Percentiles rank a stretch among this genome's conserved stretches.
These are phyloP conservation scores for Lucilia sericata DNA, from an alignment of 1,140 invertebrate species.

Conservation along the genomic window DNA sequence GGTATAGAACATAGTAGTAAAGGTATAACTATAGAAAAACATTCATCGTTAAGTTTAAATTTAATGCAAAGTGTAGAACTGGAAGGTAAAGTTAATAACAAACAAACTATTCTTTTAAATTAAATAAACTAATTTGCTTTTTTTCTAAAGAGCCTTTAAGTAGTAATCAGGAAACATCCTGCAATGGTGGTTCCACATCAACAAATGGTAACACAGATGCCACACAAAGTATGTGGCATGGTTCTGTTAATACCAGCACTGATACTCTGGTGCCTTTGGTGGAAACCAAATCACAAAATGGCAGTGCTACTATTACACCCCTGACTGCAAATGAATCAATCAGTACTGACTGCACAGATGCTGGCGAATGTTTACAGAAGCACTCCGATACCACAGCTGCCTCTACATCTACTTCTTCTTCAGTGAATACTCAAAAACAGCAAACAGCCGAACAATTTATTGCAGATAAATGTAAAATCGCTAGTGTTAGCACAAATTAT, in stretches of 20 bases:
- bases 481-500: slow-evolving; percentile 32
- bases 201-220: slow-evolving; percentile 50
- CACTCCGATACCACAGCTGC: background rate
- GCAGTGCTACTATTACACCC: background rate
- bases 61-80: slow-evolving; percentile 48
- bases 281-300: slow-evolving; percentile 47
- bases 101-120: background rate
- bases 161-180: slow-evolving; percentile 30
- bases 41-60: slow-evolving; percentile 32
- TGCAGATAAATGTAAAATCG: background rate
- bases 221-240: slow-evolving; percentile 53
- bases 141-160: background rate
- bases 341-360: slow-evolving; percentile 40
- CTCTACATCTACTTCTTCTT: background rate
- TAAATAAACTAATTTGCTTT: background rate
- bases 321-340: background rate
- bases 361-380: slow-evolving; percentile 16
- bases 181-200: slow-evolving; percentile 24
- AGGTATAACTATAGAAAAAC: slow-evolving; percentile 38
- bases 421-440: slow-evolving; percentile 31
- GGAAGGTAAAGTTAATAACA: slow-evolving; percentile 25
- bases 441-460: slow-evolving; percentile 22
- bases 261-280: slow-evolving; percentile 67
- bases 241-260: slow-evolving; percentile 68
- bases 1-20: background rate